Evolutionary conservation across 2,113 vertebrate species (phyloP), one percentile per base, ranked within the genome.

Genomic region (Nestor notabilis): DNA sequence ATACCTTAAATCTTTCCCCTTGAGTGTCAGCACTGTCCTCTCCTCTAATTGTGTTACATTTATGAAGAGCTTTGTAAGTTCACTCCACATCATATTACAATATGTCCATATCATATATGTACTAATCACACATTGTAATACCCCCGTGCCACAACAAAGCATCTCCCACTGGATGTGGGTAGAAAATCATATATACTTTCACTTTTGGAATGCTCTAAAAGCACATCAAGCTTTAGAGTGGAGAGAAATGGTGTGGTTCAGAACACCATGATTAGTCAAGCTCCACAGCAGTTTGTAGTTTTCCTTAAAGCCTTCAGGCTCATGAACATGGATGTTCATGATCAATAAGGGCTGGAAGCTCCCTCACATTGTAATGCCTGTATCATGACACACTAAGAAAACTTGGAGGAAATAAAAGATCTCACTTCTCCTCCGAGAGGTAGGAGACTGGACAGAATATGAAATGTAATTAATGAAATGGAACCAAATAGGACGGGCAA

Each of bases 351-450:
- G 35, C 7, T 5, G n/a, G 61, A 44, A 15, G 5, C 18, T 9
- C 11, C 2, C 3, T 3, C 2, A 15, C 5, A 13, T 3, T 39
- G 7, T 10, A 61, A 39, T 15, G 7, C 2, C 78, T 39, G 7
- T 37, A 10, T 28, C 4, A 11, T 52, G 31, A 13, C 18, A 53
- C 0, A 8, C 10, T 7, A 35, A 16, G 33, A 66, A 71, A 53
- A 65, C 5, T 27, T 1, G 2, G 2, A 60, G 8, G 5, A 41
- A 82, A 64, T 29, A 55, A 82, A 68, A 64, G 5, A 50, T 19
- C 4, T 33, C 3, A 41, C 31, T 70, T 77, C 13, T 90, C 8
- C 37, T 81, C 3, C 0, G 43, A 44, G 39, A 39, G 6, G 17
- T 2, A 68, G 23, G 13, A 75, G 37, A 24, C 11, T 44, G 21